Evolutionary conservation across 1,140 invertebrate genomes (phyloP), one percentile per base, ranked within the genome.

Genomic region (Cataglyphis hispanica): DNA sequence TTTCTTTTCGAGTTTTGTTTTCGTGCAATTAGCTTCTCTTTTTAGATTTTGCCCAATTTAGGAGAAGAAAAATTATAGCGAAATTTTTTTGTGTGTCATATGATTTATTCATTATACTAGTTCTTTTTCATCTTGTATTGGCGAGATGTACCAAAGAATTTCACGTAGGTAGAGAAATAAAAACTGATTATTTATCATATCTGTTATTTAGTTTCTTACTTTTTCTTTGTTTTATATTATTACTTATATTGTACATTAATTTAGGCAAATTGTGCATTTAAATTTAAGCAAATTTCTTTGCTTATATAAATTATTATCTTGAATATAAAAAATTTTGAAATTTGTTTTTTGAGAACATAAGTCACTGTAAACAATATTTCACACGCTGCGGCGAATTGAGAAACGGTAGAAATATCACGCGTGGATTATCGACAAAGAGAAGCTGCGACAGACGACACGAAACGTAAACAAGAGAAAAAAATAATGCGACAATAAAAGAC

Each of bases 401-500:
- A 99, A 99, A 93, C 97, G 98, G 92, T 99, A 99, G 96, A 98
- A 98, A 0, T 99, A 99, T 93, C 99, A 99, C 94, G 98, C 99
- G 1, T 99, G 99, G 99, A 99, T 99, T 91, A 99, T 99, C 25
- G 7, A 13, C 13, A 37, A 37, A n/a, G 43, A 80, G 43, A 56
- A 53, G 67, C 22, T 1, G 19, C 16, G 61, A 78, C 53, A 66
- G 10, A 43, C 6, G 22, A 27, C 60, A 13, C 10, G 8, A 60
- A 63, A 76, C 53, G n/a, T 5, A 10, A 78, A 25, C 40, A 31
- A 2, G 27, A 80, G 27, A 69, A 11, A 69, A 53, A 66, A 13
- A 13, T 13, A 50, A 50, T 27, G n/a, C 11, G 43, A 67, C 5
- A 50, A n/a, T 27, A 27, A 37, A 25, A 53, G 43, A n/a, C 3